These are phyloP conservation scores for Tiphia femorata DNA, from an alignment of 2,888 invertebrate species.

Conservation along the genomic window DNA sequence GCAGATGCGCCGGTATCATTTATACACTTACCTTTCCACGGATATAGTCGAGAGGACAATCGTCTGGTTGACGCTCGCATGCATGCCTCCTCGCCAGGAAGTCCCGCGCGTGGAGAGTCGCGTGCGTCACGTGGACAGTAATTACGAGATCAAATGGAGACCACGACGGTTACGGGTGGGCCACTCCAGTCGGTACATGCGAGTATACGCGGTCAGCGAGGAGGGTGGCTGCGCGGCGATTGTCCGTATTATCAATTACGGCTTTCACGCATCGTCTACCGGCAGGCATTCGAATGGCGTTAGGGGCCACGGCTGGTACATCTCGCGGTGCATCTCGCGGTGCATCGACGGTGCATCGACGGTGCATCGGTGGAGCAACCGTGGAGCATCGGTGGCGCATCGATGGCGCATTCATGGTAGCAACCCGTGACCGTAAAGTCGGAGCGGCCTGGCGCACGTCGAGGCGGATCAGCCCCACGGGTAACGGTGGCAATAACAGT, in stretches of 20 bases:
- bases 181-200: too few species aligned
- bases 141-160: constrained; percentile 13
- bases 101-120: not conserved
- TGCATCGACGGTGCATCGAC: too few species aligned
- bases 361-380: not conserved
- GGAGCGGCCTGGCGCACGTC: not conserved
- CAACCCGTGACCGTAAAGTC: constrained; percentile 20
- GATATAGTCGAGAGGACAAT: constrained; percentile 1
- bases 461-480: constrained; percentile 23
- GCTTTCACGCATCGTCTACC: constrained; percentile 22
- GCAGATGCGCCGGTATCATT: not conserved
- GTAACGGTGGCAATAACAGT: constrained; percentile 46
- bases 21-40: not conserved
- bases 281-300: constrained; percentile 4
- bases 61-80: not conserved
- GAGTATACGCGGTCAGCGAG: too few species aligned
- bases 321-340: too few species aligned
- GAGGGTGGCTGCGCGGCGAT: constrained; percentile 1
- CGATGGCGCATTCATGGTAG: not conserved
- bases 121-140: constrained; percentile 11
- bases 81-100: not conserved
- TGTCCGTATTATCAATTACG: constrained; percentile 31
- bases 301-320: not conserved
- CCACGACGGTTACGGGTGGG: not conserved
- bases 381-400: too few species aligned